phyloP scores from a whole-genome alignment of 2,888 invertebrate genomes.

The Flexamia atlantica region DNA sequence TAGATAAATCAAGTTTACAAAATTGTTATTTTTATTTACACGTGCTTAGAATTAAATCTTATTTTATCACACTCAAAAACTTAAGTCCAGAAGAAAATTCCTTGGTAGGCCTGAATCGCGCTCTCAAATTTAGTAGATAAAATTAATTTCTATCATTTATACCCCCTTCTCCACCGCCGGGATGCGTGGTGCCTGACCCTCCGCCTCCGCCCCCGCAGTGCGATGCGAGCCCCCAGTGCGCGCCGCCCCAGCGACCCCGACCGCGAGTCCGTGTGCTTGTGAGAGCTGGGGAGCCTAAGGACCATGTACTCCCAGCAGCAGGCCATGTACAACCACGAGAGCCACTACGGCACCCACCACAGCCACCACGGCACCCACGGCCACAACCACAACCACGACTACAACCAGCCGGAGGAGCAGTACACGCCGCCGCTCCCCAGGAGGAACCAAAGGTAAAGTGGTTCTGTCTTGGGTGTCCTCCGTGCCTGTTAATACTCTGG shows the following conservation, averaged over 20 bases:
- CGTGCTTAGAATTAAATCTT: too few species aligned
- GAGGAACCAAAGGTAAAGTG: constrained; percentile 64
- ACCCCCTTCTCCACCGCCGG: not conserved
- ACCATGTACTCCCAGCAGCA: constrained; percentile 36
- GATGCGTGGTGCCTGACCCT: constrained; percentile 6
- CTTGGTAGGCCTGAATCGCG: too few species aligned
- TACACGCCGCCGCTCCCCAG: constrained; percentile 63
- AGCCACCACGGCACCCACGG: constrained; percentile 6
- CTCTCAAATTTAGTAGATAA: too few species aligned
- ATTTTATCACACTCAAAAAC: too few species aligned
- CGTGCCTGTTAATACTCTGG: too few species aligned
- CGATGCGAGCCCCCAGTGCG: constrained; percentile 6
- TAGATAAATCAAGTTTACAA: too few species aligned
- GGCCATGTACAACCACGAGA: constrained; percentile 23
- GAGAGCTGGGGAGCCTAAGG: constrained; percentile 42
- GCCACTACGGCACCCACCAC: constrained; percentile 35
- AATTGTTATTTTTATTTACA: too few species aligned
- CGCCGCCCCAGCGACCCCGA: constrained; percentile 3
- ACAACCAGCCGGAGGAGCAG: constrained; percentile 62
- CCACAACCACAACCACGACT: constrained; percentile 24
- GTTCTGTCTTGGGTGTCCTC: too few species aligned
- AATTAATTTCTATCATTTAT: too few species aligned
- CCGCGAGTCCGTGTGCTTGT: constrained; percentile 35
- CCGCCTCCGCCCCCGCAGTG: not conserved
- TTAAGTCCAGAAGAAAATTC: too few species aligned